phyloP scores from a whole-genome alignment of 2,797 vertebrate species.

The Peromyscus eremicus region DNA sequence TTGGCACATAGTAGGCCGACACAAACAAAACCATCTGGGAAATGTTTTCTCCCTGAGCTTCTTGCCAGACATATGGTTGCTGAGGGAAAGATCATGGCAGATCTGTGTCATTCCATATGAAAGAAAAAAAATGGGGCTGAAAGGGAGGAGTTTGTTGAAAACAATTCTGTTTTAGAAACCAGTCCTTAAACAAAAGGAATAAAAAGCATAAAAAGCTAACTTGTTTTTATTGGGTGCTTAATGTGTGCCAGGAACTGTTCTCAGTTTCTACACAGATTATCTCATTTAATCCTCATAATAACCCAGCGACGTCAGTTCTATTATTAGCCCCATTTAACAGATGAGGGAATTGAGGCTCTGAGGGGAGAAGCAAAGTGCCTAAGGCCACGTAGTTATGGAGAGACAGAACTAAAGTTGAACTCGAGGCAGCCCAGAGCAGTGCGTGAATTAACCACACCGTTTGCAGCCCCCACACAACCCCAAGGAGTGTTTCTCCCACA shows the following conservation, averaged over 20 bases:
- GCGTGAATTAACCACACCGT: not conserved
- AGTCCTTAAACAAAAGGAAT: constrained; percentile 75
- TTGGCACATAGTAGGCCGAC: constrained; percentile 79
- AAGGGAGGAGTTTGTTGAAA: constrained; percentile 77
- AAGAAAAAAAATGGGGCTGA: constrained; percentile 53
- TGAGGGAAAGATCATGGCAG: constrained; percentile 72
- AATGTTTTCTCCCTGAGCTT: constrained; percentile 71
- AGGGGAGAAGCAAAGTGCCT: constrained; percentile 27
- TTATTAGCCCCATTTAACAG: constrained; percentile 77
- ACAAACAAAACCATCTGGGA: constrained; percentile 78
- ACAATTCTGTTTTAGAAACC: constrained; percentile 80
- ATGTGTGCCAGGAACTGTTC: constrained; percentile 53
- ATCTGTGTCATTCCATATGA: constrained; percentile 78
- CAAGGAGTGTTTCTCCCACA: not conserved
- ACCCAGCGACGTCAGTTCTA: constrained; percentile 35
- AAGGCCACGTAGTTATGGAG: not conserved
- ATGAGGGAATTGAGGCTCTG: constrained; percentile 61
- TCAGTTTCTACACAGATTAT: constrained; percentile 66
- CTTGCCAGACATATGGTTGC: constrained; percentile 80
- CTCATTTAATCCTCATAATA: constrained; percentile 69
- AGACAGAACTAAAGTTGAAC: constrained; percentile 37
- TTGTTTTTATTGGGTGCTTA: constrained; percentile 58
- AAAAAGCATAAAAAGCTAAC: constrained; percentile 52
- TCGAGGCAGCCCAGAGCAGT: not conserved
- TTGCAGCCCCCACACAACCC: too few relatives aligned